Percentiles rank a stretch among this genome's conserved stretches.
These are phyloP conservation scores for Enteromius fasciolatus DNA, from an alignment of 2,797 vertebrate genomes.

Conservation along the genomic window DNA sequence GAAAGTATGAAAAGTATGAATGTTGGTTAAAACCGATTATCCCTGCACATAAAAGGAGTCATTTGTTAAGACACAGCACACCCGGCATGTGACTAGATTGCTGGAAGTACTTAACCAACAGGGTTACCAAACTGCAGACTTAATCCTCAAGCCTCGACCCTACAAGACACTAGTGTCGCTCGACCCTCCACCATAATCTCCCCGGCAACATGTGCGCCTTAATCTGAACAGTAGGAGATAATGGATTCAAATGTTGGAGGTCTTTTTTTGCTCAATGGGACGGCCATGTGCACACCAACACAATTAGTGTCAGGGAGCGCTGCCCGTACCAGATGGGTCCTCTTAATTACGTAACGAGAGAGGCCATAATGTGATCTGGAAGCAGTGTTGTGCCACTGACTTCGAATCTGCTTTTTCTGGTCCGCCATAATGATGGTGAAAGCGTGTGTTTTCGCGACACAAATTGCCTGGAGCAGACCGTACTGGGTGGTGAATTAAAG, in stretches of 20 bases:
- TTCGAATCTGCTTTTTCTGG: slow-evolving; percentile 49
- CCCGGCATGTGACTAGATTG: slow-evolving; percentile 49
- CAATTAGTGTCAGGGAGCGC: slow-evolving; percentile 63
- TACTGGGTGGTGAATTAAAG: slow-evolving; percentile 40
- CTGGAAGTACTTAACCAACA: slow-evolving; percentile 43
- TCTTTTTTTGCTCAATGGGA: slow-evolving; percentile 52
- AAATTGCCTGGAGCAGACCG: slow-evolving; percentile 34
- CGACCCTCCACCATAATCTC: slow-evolving; percentile 63
- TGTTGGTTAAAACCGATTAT: neutral
- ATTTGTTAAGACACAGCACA: slow-evolving; percentile 30
- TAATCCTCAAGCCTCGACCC: slow-evolving; percentile 56
- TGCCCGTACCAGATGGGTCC: slow-evolving; percentile 62
- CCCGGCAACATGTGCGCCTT: slow-evolving; percentile 67
- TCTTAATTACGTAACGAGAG: slow-evolving; percentile 63
- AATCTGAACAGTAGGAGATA: slow-evolving; percentile 74
- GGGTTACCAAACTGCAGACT: slow-evolving; percentile 44
- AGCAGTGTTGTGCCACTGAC: slow-evolving; percentile 53
- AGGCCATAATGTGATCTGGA: slow-evolving; percentile 58
- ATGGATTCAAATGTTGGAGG: slow-evolving; percentile 66
- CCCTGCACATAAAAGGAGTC: neutral
- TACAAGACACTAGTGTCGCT: slow-evolving; percentile 61
- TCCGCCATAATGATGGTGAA: slow-evolving; percentile 30
- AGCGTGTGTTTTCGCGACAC: slow-evolving; percentile 32
- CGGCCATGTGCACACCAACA: slow-evolving; percentile 59
- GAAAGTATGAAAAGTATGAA: neutral